These are phyloP conservation scores for Terebella lapidaria DNA, from an alignment of 2,888 invertebrate genomes.

Conservation along the genomic window DNA sequence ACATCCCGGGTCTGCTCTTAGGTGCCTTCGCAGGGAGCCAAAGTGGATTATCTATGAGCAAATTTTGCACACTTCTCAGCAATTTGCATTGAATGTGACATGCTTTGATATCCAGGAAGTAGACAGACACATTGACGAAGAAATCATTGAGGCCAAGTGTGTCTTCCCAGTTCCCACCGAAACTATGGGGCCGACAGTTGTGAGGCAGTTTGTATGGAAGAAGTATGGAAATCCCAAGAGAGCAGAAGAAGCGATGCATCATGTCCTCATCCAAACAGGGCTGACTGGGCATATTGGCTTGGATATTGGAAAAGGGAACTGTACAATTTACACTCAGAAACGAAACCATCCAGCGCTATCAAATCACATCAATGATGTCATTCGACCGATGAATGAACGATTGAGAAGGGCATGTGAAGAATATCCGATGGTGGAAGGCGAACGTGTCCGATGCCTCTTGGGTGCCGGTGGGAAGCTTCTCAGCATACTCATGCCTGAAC, in stretches of 20 bases:
- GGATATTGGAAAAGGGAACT: background rate
- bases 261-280: too few relatives aligned
- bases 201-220: background rate
- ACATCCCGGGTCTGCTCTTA: background rate
- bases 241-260: background rate
- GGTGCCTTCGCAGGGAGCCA: background rate
- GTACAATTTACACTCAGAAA: background rate
- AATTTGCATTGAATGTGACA: background rate
- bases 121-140: background rate
- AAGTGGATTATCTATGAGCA: background rate
- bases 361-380: background rate
- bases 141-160: background rate
- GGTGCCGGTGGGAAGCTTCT: constrained; percentile 3
- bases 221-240: constrained; percentile 5
- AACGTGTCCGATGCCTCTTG: constrained; percentile 4
- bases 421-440: background rate
- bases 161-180: too few relatives aligned
- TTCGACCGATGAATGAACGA: background rate
- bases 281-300: background rate
- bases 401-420: constrained; percentile 4
- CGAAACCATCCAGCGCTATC: background rate
- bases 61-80: background rate
- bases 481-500: constrained; percentile 5
- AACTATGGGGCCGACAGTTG: background rate
- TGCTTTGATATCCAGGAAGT: background rate